A percentile compares a stretch with the other conserved stretches of the same genome.
Conservation (phyloP, 1,140 invertebrate species). For the Araneus ventricosus region DNA sequence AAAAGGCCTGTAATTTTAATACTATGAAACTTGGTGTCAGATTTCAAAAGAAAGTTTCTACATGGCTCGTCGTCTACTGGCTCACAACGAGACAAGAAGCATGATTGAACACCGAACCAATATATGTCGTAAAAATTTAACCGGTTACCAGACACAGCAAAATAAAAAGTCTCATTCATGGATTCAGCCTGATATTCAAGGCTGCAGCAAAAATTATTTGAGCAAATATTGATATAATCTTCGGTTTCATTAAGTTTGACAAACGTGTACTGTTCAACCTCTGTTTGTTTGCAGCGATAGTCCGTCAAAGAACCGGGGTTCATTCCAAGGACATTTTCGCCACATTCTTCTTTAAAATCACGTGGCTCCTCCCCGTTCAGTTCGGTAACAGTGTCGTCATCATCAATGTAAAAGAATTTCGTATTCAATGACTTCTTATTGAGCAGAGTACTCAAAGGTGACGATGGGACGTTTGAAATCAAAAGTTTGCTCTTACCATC, state of each 20-base stretch:
- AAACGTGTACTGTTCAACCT: neutral
- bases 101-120: conserved; percentile 61
- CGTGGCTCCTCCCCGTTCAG: neutral
- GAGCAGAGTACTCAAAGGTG: neutral
- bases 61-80: neutral
- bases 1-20: conserved; percentile 54
- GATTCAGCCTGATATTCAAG: conserved; percentile 60
- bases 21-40: conserved; percentile 40
- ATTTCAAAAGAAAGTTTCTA: neutral
- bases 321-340: neutral
- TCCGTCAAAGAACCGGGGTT: neutral
- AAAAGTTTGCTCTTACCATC: conserved; percentile 50
- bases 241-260: conserved; percentile 31
- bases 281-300: conserved; percentile 34
- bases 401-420: neutral
- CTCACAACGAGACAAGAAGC: conserved; percentile 68
- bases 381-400: neutral
- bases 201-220: conserved; percentile 71
- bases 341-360: neutral
- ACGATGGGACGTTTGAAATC: conserved; percentile 52
- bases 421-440: neutral
- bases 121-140: neutral
- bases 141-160: neutral
- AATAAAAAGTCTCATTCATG: conserved; percentile 48
- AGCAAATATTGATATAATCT: conserved; percentile 50